Evolutionary conservation across 2,113 vertebrate species (phyloP).

Genomic region (Chiloscyllium plagiosum): DNA sequence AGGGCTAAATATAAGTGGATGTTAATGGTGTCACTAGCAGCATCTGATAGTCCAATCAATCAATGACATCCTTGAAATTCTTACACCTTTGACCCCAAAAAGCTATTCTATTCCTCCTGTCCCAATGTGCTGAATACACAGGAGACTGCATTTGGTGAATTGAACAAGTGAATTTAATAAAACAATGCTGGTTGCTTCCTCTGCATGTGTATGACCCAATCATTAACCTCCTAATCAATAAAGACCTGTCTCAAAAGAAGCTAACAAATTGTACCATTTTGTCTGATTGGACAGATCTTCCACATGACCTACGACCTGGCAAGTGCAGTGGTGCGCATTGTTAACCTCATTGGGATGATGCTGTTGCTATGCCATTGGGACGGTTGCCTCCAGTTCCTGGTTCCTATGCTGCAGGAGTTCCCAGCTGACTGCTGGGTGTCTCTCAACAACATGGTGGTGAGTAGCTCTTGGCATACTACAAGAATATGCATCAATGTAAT

Average conservation of each 20-base stretch:
- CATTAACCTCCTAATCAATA: not conserved
- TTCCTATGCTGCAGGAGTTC: conserved; percentile 98
- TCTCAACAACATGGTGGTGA: conserved; percentile 97
- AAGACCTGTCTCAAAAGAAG: not conserved
- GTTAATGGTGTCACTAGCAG: conserved; percentile 1
- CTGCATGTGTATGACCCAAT: not conserved
- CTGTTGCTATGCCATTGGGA: conserved; percentile 96
- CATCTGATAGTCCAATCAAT: not conserved
- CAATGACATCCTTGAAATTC: not conserved
- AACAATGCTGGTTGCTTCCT: not conserved
- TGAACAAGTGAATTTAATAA: not conserved
- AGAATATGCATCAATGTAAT: not conserved
- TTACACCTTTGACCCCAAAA: not conserved
- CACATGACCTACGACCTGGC: conserved; percentile 99
- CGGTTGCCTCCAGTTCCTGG: conserved; percentile 94
- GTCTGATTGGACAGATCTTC: conserved; percentile 74
- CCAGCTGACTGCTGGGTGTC: conserved; percentile 93
- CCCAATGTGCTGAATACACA: not conserved
- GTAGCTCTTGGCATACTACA: conserved; percentile 43
- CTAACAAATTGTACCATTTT: conserved; percentile 11
- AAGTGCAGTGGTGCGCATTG: conserved; percentile 86
- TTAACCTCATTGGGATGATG: conserved; percentile 98
- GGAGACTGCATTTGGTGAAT: not conserved
- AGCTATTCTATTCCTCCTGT: not conserved
- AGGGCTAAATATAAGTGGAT: not conserved